Base-by-base conservation (phyloP, 2,797 vertebrate genomes). In the Rhinoraja longicauda region DNA sequence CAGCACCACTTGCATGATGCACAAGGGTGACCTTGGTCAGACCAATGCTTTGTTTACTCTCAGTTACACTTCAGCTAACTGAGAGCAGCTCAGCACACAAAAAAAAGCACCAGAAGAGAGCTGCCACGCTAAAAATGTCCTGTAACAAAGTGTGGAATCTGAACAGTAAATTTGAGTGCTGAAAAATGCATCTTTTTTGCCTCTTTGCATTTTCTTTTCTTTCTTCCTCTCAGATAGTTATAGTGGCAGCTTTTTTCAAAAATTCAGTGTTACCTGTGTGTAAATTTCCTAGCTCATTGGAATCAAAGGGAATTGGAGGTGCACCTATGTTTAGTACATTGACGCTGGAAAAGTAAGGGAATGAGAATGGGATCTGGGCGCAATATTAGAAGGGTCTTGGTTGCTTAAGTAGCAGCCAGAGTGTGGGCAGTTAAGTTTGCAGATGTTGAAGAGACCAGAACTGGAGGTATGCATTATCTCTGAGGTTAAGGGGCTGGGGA, bases 31-130 rank as follows among this genome's bases (percentile, higher is more conserved):
- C 90, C 90, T 91, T 73, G 67, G 67, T 73, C 36, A 73, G 39
- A 39, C 90, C 67, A 91, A 36, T 21, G 36, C 70, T 91, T 91
- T 91, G 70, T 91, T 91, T 91, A 91, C 90, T 53, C 90, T 73
- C 90, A 45, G 90, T 73, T 91, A 72, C 36, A 91, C 84, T 88
- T 88, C 84, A 88, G 62, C 84, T 36, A 67, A 36, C 84, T 24
- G 84, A 88, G 59, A 5, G 32, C 59, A 88, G 36, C 59, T 36
- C 62, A 6, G 84, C 84, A 86, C 29, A 64, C 57, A 62, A 13
- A 86, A 13, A 86, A 9, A 82, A 64, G 84, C 59, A 17, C 29
- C 84, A 88, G 59, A 17, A 67, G 15, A 17, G 82, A 86, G 82
- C 82, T 62, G 39, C 45, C 53, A 84, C 26, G 59, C 59, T 84